phyloP scores from a whole-genome alignment of 2,797 vertebrate species.

The Ctenosaura bakeri region DNA sequence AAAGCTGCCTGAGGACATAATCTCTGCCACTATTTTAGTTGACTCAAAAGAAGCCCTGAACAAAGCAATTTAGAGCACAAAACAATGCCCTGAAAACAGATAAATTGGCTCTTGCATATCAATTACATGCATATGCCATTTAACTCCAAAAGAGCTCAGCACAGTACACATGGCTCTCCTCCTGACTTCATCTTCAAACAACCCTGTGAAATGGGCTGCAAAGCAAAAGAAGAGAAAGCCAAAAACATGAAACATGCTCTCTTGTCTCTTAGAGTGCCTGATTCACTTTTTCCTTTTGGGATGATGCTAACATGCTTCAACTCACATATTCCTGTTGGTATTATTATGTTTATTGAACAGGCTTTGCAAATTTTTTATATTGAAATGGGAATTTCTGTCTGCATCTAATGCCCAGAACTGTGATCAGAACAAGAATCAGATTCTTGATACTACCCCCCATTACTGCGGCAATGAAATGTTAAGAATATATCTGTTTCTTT shows the following conservation, averaged over 20 bases:
- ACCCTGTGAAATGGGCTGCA: no score
- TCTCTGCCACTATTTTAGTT: no score
- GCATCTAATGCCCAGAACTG: not conserved
- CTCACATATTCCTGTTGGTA: not conserved
- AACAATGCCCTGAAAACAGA: no score
- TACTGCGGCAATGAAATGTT: not conserved
- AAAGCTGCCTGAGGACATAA: no score
- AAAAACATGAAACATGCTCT: not conserved
- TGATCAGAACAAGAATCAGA: not conserved
- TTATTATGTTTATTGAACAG: not conserved
- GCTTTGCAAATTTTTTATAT: not conserved
- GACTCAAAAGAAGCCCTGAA: no score
- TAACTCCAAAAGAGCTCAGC: not conserved
- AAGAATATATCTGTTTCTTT: constrained; percentile 19
- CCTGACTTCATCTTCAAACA: no score
- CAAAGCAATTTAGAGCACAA: no score
- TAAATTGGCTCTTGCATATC: no score
- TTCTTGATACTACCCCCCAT: not conserved
- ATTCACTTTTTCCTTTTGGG: not conserved
- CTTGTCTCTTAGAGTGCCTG: not conserved
- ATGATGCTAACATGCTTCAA: not conserved
- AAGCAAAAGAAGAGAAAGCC: not conserved
- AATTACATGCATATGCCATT: not conserved
- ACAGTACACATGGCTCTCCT: no score
- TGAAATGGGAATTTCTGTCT: not conserved